Evolutionary conservation across 2,888 invertebrate species (phyloP).

Genomic region (Ectropis crepuscularia): DNA sequence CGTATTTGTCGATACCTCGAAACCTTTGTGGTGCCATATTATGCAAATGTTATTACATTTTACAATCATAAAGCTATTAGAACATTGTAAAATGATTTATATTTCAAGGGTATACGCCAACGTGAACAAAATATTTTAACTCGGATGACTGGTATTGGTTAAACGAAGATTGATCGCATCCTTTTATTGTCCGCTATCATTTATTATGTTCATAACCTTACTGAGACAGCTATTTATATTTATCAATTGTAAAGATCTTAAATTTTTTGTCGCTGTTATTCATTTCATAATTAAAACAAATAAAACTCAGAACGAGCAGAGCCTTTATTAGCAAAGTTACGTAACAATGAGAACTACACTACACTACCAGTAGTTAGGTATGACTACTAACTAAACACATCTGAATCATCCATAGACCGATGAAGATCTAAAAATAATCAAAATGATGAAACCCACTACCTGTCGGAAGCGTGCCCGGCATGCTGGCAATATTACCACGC

Average conservation of each 20-base stretch:
- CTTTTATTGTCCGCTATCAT: conserved; percentile 27
- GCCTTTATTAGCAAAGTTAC: no score
- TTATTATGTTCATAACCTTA: conserved; percentile 27
- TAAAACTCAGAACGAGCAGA: not conserved
- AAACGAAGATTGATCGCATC: conserved; percentile 34
- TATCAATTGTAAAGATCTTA: conserved; percentile 18
- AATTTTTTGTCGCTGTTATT: conserved; percentile 3
- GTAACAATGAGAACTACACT: no score
- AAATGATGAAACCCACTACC: no score
- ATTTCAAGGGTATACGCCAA: conserved; percentile 35
- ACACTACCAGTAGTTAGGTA: no score
- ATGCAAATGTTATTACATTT: conserved; percentile 36
- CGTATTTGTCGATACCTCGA: conserved; percentile 29
- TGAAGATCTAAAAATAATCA: no score
- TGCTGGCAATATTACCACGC: no score
- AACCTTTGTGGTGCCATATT: conserved; percentile 32
- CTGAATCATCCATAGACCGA: no score
- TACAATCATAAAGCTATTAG: conserved; percentile 33
- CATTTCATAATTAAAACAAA: not conserved
- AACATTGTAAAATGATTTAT: conserved; percentile 37
- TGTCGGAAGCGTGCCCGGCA: no score
- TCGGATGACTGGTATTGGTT: conserved; percentile 30
- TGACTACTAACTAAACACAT: no score
- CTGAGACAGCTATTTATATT: conserved; percentile 17
- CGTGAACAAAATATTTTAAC: conserved; percentile 34